Percentiles rank a stretch among this genome's conserved stretches.
These are phyloP conservation scores for Limnephilus rhombicus DNA, from an alignment of 2,888 invertebrate species.

Conservation along the genomic window DNA sequence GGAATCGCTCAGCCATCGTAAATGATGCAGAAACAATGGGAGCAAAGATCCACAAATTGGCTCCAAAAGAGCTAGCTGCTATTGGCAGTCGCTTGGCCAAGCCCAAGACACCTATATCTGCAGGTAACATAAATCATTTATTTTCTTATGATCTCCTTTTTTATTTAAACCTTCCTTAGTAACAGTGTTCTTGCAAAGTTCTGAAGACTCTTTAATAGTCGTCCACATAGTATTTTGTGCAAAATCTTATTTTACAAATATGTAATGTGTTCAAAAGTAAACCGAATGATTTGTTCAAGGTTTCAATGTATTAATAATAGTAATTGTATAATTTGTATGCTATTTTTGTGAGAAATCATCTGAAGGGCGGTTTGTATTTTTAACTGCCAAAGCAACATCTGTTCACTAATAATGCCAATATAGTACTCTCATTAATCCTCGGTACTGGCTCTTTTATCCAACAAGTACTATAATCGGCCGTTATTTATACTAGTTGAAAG, in stretches of 20 bases:
- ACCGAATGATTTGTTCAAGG: no score
- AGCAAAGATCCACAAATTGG: conserved; percentile 71
- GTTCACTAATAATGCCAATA: no score
- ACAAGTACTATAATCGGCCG: no score
- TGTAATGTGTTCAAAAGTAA: no score
- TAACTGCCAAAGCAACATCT: no score
- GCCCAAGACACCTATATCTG: conserved; percentile 69
- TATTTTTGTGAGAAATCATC: no score
- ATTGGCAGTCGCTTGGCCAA: conserved; percentile 72
- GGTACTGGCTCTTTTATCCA: no score
- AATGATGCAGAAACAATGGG: conserved; percentile 70
- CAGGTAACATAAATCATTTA: conserved; percentile 40
- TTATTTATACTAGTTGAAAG: no score
- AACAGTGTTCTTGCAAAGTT: not conserved
- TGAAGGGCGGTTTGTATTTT: no score
- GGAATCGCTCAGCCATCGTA: conserved; percentile 74
- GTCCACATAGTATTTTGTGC: not conserved
- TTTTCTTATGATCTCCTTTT: not conserved
- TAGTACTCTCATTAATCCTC: no score
- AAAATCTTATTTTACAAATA: not conserved
- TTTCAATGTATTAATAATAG: no score
- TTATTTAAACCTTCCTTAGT: not conserved
- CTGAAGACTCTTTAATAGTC: not conserved
- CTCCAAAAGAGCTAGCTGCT: conserved; percentile 69
- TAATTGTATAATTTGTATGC: no score